Conservation (phyloP, 1,140 invertebrate genomes). For the Drosophila ogumai region DNA sequence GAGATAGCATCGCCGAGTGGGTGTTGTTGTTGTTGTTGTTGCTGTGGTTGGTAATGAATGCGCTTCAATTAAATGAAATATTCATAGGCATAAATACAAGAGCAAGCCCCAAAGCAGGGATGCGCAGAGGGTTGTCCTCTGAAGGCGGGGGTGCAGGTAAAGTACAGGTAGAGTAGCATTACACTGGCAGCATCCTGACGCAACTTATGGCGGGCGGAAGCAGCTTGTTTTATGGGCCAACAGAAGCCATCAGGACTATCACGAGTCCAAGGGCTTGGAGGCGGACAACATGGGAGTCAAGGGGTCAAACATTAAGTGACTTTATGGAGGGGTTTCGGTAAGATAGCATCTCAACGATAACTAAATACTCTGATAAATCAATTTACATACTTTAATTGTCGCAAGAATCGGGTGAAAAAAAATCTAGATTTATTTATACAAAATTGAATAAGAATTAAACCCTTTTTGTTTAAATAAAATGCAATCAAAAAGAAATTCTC, state of each 20-base stretch:
- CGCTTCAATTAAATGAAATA: conserved; percentile 83
- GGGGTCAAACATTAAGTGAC: conserved; percentile 39
- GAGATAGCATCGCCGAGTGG: conserved; percentile 4
- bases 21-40: conserved; percentile 21
- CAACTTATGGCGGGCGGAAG: conserved; percentile 48
- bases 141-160: not conserved
- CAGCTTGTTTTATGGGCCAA: conserved; percentile 74
- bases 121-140: not conserved
- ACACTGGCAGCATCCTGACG: conserved; percentile 14
- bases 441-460: not conserved
- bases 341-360: not conserved
- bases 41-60: conserved; percentile 74
- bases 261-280: conserved; percentile 1
- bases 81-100: conserved; percentile 79
- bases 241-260: conserved; percentile 41
- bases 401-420: rapidly evolving
- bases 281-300: not conserved
- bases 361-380: conserved; percentile 8
- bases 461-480: not conserved
- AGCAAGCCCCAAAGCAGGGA: conserved; percentile 13
- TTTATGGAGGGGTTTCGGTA: not conserved
- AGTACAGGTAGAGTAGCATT: conserved; percentile 16
- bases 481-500: not conserved
- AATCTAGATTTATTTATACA: not conserved
- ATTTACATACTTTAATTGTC: not conserved